Conservation (phyloP, 1,140 invertebrate genomes). For the Brachionus sp. region DNA sequence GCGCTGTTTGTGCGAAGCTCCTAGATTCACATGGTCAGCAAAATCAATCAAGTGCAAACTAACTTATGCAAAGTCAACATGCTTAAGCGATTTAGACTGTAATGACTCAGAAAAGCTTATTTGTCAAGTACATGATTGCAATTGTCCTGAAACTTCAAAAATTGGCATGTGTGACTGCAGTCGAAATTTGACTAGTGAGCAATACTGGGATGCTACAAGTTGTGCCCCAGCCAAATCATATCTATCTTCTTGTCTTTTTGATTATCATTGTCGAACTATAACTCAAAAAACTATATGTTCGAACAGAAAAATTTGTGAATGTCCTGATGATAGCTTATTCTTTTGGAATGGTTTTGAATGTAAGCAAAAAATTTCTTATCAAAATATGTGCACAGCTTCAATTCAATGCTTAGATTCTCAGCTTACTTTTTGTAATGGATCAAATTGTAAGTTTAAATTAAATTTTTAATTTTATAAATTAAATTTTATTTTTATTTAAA, state of each 20-base stretch:
- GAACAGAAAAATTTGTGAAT: background rate
- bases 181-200: background rate
- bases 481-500: background rate
- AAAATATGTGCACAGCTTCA: background rate
- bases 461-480: background rate
- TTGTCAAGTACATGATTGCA: background rate
- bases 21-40: background rate
- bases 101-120: background rate
- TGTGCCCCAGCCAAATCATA: background rate
- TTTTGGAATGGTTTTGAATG: background rate
- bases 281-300: background rate
- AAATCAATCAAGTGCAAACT: background rate
- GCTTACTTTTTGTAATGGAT: background rate
- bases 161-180: constrained; percentile 16
- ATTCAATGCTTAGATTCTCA: background rate
- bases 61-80: background rate
- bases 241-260: background rate
- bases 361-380: background rate
- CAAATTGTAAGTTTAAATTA: background rate
- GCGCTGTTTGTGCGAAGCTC: background rate
- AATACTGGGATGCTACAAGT: background rate
- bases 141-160: background rate
- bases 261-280: background rate
- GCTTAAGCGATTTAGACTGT: background rate
- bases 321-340: background rate